Evolutionary conservation across 2,888 invertebrate species (phyloP).

Genomic region (Bedellia somnulentella): DNA sequence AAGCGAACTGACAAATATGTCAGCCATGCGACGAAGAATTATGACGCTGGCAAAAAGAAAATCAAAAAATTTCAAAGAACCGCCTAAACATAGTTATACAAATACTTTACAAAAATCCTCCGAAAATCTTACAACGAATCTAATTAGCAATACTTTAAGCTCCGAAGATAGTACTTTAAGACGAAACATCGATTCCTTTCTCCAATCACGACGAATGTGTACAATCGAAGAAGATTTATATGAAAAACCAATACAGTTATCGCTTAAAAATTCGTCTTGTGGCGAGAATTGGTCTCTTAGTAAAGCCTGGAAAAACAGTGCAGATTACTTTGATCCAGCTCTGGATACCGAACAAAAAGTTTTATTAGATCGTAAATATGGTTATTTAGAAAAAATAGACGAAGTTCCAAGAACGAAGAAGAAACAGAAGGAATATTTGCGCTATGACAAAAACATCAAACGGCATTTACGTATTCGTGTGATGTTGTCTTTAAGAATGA

Average conservation of each 20-base stretch:
- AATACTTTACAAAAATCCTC: slow-evolving; percentile 23
- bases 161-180: slow-evolving; percentile 40
- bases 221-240: slow-evolving; percentile 46
- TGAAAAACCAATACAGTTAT: slow-evolving; percentile 36
- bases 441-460: slow-evolving; percentile 63
- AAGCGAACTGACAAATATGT: slow-evolving; percentile 51
- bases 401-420: slow-evolving; percentile 34
- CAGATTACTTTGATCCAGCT: slow-evolving; percentile 31
- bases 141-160: slow-evolving; percentile 39
- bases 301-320: slow-evolving; percentile 45
- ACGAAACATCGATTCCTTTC: slow-evolving; percentile 41
- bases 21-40: slow-evolving; percentile 42
- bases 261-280: slow-evolving; percentile 31
- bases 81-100: slow-evolving; percentile 25
- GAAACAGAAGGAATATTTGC: slow-evolving; percentile 46
- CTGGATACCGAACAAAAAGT: slow-evolving; percentile 18
- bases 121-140: slow-evolving; percentile 34
- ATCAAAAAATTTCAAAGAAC: slow-evolving; percentile 27
- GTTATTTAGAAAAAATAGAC: slow-evolving; percentile 35
- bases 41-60: slow-evolving; percentile 42
- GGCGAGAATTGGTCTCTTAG: slow-evolving; percentile 58
- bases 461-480: slow-evolving; percentile 67
- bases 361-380: slow-evolving; percentile 22
- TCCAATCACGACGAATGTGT: slow-evolving; percentile 38
- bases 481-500: slow-evolving; percentile 67